Base-by-base conservation (phyloP, 2,888 invertebrate genomes). In the Torymus tubicola region DNA sequence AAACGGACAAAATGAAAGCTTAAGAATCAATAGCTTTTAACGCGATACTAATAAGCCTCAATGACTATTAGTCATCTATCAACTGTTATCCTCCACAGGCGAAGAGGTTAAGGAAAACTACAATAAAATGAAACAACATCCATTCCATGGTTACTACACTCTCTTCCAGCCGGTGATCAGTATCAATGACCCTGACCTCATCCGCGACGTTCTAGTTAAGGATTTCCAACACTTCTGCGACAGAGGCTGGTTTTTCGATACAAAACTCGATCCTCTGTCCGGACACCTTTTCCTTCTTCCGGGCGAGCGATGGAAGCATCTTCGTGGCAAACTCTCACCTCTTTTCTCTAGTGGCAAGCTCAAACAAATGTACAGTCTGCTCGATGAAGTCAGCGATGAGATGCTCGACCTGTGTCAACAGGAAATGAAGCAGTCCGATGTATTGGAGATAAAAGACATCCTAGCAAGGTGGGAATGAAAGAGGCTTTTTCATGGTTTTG, bases 331-430 rank as follows among this genome's bases (percentile, higher is more conserved):
- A 85, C 89, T 95, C 85, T 93, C 95, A 0, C 94, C 95, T 0
- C 93, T 94, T 0, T 95, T 95, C 86, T 93, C 95, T 0, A 92
- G 94, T 0, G 94, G 93, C 10, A 95, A 94, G 88, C 88, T 95
- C 68, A 95, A 94, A 87, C 92, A 90, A 1, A 94, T 95, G 93
- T 94, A 94, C 84, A 91, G 91, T 0, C 92, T 93, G 0, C 92
- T 95, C 13, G 91, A 93, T 60, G 91, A 92, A 55, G 93, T 94
- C 77, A 93, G 93, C 0, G 88, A 92, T 13, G 91, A 93, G 12
- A 24, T 78, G 68, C 68, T 73, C 8, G 16, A 60, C 0, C 10
- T 24, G n/a, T 73, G 61, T 13, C 55, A 72, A 4, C 13, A 3
- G 1, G 50, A 60, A 10, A 12, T 73, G 8, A 16, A 68, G 21